Evolutionary conservation across 2,888 invertebrate species (phyloP).

Genomic region (Phyllotreta cruciferae): DNA sequence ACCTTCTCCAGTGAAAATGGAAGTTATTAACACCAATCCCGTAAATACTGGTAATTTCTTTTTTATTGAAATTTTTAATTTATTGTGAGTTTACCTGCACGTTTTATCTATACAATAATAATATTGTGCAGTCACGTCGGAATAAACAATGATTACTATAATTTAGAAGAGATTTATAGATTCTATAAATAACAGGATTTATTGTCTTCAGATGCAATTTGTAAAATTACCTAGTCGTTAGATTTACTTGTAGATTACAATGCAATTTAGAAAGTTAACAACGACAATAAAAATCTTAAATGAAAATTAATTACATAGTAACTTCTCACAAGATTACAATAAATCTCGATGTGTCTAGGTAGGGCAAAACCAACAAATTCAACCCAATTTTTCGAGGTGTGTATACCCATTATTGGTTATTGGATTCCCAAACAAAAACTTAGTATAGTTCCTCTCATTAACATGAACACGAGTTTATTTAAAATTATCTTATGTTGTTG

Average conservation of each 20-base stretch:
- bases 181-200: too few relatives aligned
- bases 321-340: neutral
- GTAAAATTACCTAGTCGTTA: too few relatives aligned
- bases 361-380: conserved; percentile 2
- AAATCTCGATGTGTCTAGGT: conserved; percentile 7
- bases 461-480: neutral
- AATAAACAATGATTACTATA: neutral
- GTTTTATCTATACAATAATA: neutral
- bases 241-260: too few relatives aligned
- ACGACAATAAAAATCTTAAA: too few relatives aligned
- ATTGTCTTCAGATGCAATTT: too few relatives aligned
- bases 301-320: neutral
- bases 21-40: conserved; percentile 41
- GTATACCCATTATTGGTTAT: conserved; percentile 2
- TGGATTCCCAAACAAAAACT: neutral
- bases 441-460: neutral
- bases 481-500: neutral
- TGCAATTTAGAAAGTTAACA: too few relatives aligned
- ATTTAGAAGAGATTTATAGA: neutral
- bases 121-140: too few relatives aligned
- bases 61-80: too few relatives aligned
- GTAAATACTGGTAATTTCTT: conserved; percentile 24
- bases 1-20: conserved; percentile 45
- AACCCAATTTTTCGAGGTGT: conserved; percentile 9
- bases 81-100: neutral